A percentile compares a stretch with the other conserved stretches of the same genome.
phyloP scores from a whole-genome alignment of 2,888 invertebrate species.

The Macaria liturata region DNA sequence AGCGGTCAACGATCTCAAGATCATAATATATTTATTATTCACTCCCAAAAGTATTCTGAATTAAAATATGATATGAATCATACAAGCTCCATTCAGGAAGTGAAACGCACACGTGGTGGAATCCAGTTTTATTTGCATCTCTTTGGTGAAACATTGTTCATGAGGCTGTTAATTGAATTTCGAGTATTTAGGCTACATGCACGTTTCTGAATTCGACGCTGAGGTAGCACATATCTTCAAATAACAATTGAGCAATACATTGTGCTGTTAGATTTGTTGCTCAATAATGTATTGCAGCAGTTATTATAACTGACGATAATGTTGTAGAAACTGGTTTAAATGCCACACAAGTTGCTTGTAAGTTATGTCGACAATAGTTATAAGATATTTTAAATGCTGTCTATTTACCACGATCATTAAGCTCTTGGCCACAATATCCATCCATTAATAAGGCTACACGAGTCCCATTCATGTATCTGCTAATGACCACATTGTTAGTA shows the following conservation, averaged over 20 bases:
- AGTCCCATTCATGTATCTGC: constrained; percentile 30
- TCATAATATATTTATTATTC: constrained; percentile 49
- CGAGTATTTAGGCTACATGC: background rate
- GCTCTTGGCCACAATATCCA: constrained; percentile 18
- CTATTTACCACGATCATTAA: constrained; percentile 10
- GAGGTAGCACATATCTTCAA: too few relatives aligned
- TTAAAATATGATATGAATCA: constrained; percentile 30
- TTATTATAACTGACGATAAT: too few relatives aligned
- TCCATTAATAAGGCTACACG: constrained; percentile 28
- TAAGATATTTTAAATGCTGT: too few relatives aligned
- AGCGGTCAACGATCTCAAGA: constrained; percentile 30
- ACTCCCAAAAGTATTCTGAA: constrained; percentile 52
- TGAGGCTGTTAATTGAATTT: constrained; percentile 15
- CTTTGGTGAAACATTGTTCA: constrained; percentile 16
- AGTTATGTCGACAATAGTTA: too few relatives aligned
- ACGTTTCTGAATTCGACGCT: background rate
- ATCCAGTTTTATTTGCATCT: constrained; percentile 37
- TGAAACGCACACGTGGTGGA: constrained; percentile 48
- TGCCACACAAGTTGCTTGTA: too few relatives aligned
- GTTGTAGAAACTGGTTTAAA: too few relatives aligned
- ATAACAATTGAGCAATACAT: too few relatives aligned
- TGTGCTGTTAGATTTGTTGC: too few relatives aligned
- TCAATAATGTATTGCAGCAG: too few relatives aligned
- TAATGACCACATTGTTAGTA: constrained; percentile 48
- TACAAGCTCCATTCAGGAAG: constrained; percentile 45